Base-by-base conservation (phyloP, 1,140 invertebrate genomes). In the Palaemon carinicauda region DNA sequence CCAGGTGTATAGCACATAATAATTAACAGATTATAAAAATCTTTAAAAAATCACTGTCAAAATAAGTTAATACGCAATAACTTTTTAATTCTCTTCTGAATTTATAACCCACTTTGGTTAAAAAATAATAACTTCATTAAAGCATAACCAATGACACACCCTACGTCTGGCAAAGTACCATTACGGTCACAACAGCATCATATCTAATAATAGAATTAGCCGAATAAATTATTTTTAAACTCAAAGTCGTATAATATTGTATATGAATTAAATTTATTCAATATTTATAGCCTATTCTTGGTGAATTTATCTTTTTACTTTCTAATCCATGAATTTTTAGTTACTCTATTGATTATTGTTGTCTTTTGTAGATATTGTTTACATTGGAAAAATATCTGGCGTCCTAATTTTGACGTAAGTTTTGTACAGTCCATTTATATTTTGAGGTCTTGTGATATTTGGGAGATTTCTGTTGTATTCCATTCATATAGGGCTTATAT, bases 351-450 rank as follows among this genome's bases (percentile, higher is more conserved):
- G 77, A 31, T 19, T 51, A 29, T 51, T 19, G 24, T 80, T 33
- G 56, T 19, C 27, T 31, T 73, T 29, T 19, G 69, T 31, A 17
- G 60, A 60, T 31, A 77, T 80, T 79, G 81, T 83, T 83, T 83
- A 83, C 81, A 83, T 52, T 73, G 81, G 81, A 51, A 83, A 73
- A 53, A 33, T 74, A 73, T 83, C 81, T 86, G 83, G 83, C 83
- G 83, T 86, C 83, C 50, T 86, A 75, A 86, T 86, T 86, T 86
- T 86, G 83, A 52, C 80, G 83, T 86, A 86, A 86, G 83, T 86
- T 86, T 86, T 86, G 83, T 86, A 86, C 83, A 86, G 83, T 65
- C 53, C 80, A 60, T 31, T 3, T 65, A 31, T 24, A n/a, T 15
- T n/a, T n/a, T 14, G 51, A 17, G 73, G 7, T 27, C 24, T 14